A percentile compares a stretch with the other conserved stretches of the same genome.
These are phyloP conservation scores for Fragum fragum DNA, from an alignment of 2,888 invertebrate genomes.

Conservation along the genomic window DNA sequence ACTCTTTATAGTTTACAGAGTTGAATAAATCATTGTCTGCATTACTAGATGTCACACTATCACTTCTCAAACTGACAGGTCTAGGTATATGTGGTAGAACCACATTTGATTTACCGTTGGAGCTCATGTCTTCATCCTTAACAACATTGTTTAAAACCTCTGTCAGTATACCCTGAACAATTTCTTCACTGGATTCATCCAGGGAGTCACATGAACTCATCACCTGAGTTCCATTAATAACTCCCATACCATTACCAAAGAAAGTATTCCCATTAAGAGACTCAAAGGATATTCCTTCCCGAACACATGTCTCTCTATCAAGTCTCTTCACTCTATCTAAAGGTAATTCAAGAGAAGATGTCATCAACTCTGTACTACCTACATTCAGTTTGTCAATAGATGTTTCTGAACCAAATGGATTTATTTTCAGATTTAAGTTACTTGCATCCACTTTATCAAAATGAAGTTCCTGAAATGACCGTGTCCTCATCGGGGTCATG, in stretches of 20 bases:
- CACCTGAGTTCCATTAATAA: neutral
- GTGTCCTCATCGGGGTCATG: conserved; percentile 79
- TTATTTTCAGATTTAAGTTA: conserved; percentile 90
- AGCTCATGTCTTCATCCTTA: conserved; percentile 34
- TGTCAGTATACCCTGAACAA: conserved; percentile 86
- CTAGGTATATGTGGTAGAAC: conserved; percentile 79
- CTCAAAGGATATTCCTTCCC: conserved; percentile 85
- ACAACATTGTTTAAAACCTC: conserved; percentile 62
- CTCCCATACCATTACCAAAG: conserved; percentile 47
- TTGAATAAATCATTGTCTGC: conserved; percentile 78
- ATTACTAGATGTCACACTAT: conserved; percentile 67
- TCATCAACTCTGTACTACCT: conserved; percentile 81
- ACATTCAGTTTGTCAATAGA: conserved; percentile 82
- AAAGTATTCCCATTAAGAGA: conserved; percentile 59
- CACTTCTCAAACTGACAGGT: conserved; percentile 38
- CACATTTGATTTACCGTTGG: conserved; percentile 88
- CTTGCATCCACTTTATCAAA: conserved; percentile 87
- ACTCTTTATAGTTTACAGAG: conserved; percentile 74
- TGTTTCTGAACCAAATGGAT: conserved; percentile 88
- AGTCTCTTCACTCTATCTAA: conserved; percentile 80
- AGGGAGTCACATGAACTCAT: conserved; percentile 29
- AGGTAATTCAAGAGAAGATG: conserved; percentile 70
- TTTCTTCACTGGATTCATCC: conserved; percentile 87
- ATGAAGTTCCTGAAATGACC: conserved; percentile 88
- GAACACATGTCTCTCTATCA: conserved; percentile 82